A percentile compares a stretch with the other conserved stretches of the same genome.
Conservation (phyloP, 2,888 invertebrate species). For the Heliconius ismenius region DNA sequence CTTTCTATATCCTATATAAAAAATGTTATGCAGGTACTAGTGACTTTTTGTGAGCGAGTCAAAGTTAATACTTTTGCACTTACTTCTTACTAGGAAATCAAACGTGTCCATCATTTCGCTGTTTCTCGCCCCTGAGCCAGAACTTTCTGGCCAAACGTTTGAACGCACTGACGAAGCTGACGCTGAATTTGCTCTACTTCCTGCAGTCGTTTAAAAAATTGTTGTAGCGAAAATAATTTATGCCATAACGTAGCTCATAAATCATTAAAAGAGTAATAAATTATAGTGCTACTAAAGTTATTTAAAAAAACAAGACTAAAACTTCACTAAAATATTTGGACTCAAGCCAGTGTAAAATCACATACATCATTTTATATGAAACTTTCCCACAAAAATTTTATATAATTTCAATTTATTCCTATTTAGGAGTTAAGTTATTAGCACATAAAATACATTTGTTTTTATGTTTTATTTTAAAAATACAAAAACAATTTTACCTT, state of each 20-base stretch:
- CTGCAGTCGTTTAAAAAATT: conserved; percentile 40
- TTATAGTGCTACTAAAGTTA: conserved; percentile 22
- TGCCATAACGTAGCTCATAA: conserved; percentile 25
- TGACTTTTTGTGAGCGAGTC: neutral
- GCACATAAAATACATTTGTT: no score
- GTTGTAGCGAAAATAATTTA: conserved; percentile 29
- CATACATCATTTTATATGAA: conserved; percentile 9
- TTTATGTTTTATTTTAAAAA: neutral
- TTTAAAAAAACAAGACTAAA: conserved; percentile 24
- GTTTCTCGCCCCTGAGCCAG: conserved; percentile 50
- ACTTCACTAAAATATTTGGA: conserved; percentile 22
- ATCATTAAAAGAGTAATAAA: conserved; percentile 23
- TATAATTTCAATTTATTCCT: conserved; percentile 5
- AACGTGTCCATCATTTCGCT: conserved; percentile 67
- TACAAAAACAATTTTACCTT: conserved; percentile 51
- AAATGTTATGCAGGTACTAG: neutral
- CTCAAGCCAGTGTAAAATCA: conserved; percentile 7
- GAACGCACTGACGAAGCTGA: conserved; percentile 46
- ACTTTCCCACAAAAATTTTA: neutral
- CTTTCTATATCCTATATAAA: no score
- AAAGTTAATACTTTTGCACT: conserved; percentile 41
- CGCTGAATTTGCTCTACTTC: conserved; percentile 53
- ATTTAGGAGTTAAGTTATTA: neutral
- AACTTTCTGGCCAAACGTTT: conserved; percentile 56
- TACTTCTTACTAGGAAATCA: conserved; percentile 74